These are phyloP conservation scores for Popillia japonica DNA, from an alignment of 1,140 invertebrate genomes.

Conservation along the genomic window DNA sequence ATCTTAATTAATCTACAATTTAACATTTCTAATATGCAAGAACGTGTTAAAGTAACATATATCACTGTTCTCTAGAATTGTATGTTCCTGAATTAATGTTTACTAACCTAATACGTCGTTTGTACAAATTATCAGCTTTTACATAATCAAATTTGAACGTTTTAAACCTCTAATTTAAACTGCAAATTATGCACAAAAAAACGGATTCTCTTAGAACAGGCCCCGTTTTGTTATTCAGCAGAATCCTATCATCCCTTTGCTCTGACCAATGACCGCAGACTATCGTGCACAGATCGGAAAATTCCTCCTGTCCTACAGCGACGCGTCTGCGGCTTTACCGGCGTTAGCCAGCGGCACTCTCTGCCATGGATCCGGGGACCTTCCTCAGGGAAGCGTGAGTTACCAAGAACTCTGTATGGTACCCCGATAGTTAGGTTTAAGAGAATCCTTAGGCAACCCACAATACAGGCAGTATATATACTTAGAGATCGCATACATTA, in stretches of 20 bases:
- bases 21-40: too few relatives aligned
- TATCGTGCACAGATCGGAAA: conserved; percentile 40
- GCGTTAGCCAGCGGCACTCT: conserved; percentile 36
- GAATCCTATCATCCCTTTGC: conserved; percentile 36
- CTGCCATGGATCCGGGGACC: conserved; percentile 38
- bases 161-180: too few relatives aligned
- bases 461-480: background rate
- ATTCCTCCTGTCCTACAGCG: conserved; percentile 36
- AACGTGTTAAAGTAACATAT: too few relatives aligned
- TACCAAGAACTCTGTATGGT: conserved; percentile 18
- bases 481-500: background rate
- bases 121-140: too few relatives aligned
- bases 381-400: conserved; percentile 20
- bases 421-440: conserved; percentile 32
- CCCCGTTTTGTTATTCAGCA: conserved; percentile 32
- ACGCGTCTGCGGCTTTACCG: background rate
- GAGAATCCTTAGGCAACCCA: conserved; percentile 2
- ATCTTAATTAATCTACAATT: too few relatives aligned
- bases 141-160: too few relatives aligned
- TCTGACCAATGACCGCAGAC: conserved; percentile 26
- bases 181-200: too few relatives aligned
- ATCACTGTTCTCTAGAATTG: too few relatives aligned
- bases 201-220: conserved; percentile 33
- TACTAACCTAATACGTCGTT: too few relatives aligned
- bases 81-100: too few relatives aligned